These are phyloP conservation scores for Rhagium mordax DNA, from an alignment of 2,888 invertebrate species.

Conservation along the genomic window DNA sequence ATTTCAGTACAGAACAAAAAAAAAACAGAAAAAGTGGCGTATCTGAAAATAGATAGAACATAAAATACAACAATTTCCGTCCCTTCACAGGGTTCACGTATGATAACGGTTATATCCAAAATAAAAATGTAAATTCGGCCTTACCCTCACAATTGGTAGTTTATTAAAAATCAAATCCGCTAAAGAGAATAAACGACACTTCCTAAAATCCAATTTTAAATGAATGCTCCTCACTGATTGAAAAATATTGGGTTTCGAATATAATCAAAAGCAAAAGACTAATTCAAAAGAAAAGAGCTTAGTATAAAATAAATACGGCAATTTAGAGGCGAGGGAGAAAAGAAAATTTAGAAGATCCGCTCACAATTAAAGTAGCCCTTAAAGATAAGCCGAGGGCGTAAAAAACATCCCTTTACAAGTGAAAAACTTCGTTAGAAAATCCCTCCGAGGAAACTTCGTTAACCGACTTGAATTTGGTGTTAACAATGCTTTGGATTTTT, in stretches of 20 bases:
- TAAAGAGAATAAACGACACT: constrained; percentile 28
- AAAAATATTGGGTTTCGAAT: constrained; percentile 54
- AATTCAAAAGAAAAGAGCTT: constrained; percentile 61
- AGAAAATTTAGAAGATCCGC: constrained; percentile 63
- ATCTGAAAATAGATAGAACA: too few relatives aligned
- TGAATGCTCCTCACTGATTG: constrained; percentile 48
- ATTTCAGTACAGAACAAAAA: too few relatives aligned
- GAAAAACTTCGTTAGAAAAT: constrained; percentile 67
- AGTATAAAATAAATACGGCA: constrained; percentile 67
- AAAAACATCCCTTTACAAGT: constrained; percentile 68
- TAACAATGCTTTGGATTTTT: constrained; percentile 66
- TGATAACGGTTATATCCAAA: too few relatives aligned
- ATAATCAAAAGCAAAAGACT: constrained; percentile 58
- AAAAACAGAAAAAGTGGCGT: too few relatives aligned
- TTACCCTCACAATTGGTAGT: constrained; percentile 13
- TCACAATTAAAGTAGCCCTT: constrained; percentile 70
- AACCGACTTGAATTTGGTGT: constrained; percentile 60
- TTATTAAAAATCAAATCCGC: constrained; percentile 37
- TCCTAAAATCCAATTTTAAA: constrained; percentile 47
- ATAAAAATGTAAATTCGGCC: too few relatives aligned
- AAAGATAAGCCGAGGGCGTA: constrained; percentile 70
- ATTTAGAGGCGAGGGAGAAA: constrained; percentile 63
- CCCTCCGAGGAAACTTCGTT: constrained; percentile 66
- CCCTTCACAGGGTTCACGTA: too few relatives aligned
- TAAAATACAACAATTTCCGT: too few relatives aligned